Evolutionary conservation across 2,888 invertebrate genomes (phyloP).

Genomic region (Chamaedrilus cognettii): DNA sequence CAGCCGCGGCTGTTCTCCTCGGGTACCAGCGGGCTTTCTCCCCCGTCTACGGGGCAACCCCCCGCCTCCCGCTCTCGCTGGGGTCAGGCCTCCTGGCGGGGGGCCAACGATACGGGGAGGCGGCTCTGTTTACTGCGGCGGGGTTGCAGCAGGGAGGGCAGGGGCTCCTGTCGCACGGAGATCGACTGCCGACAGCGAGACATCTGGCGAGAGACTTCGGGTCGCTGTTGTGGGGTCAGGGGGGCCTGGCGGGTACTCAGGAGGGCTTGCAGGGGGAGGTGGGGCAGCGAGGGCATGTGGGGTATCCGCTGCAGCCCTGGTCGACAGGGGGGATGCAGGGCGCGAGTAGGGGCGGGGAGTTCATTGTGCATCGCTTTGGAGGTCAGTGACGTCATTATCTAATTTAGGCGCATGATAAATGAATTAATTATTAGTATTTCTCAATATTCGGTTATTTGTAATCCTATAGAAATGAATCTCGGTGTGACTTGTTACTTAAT

Average conservation of each 20-base stretch:
- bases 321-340: too few species aligned
- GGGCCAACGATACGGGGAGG: not conserved
- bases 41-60: not conserved
- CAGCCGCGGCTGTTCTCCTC: not conserved
- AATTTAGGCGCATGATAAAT: too few species aligned
- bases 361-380: not conserved
- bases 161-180: not conserved
- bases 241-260: not conserved
- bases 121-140: too few species aligned
- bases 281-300: too few species aligned
- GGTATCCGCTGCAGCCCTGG: not conserved
- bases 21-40: too few species aligned
- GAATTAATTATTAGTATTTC: too few species aligned
- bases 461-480: too few species aligned
- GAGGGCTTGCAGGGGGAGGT: not conserved
- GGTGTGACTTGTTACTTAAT: too few species aligned
- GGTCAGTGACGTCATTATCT: too few species aligned
- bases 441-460: too few species aligned
- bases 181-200: not conserved
- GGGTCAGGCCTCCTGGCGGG: too few species aligned
- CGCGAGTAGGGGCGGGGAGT: not conserved
- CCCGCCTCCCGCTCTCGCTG: not conserved
- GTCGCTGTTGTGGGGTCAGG: not conserved
- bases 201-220: not conserved
- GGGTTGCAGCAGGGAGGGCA: too few species aligned